Evolutionary conservation across 1,140 invertebrate species (phyloP), one percentile per base, ranked within the genome.

Genomic region (Pectinophora gossypiella): DNA sequence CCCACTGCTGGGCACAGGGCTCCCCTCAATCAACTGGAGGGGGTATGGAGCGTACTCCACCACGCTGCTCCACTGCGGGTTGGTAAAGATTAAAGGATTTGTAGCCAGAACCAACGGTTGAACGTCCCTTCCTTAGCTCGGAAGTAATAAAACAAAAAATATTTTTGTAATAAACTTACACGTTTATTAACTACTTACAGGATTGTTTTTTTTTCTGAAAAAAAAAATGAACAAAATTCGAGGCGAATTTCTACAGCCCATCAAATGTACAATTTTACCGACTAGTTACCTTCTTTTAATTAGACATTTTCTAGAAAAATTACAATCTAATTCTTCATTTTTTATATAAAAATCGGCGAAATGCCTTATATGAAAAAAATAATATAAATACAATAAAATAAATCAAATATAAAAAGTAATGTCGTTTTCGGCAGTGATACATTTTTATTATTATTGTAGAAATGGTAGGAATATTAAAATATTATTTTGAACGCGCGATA

Each of bases 111-210:
- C n/a, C n/a, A n/a, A n/a, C n/a, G n/a, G n/a, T n/a, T n/a, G n/a
- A n/a, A n/a, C n/a, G n/a, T n/a, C n/a, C n/a, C n/a, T n/a, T n/a
- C n/a, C n/a, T n/a, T n/a, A n/a, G n/a, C n/a, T n/a, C n/a, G n/a
- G n/a, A n/a, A n/a, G n/a, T n/a, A n/a, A n/a, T n/a, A n/a, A n/a
- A n/a, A n/a, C n/a, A n/a, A n/a, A n/a, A n/a, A n/a, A n/a, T 27
- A 6, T 15, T 55, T 65, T 66, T 51, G 64, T 80, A 78, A 72
- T 83, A 83, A 80, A 80, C 72, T 83, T 81, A 76, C 72, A 76
- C 63, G 67, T 79, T 76, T 82, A 76, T 69, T 79, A 52, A 45
- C 76, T 83, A 80, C 79, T 73, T 80, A 80, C 79, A 76, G 66
- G 68, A 72, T 69, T 68, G 64, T 52, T 62, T 68, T 64, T 70